These are phyloP conservation scores for Ceryle rudis DNA, from an alignment of 2,797 vertebrate genomes.

Conservation along the genomic window DNA sequence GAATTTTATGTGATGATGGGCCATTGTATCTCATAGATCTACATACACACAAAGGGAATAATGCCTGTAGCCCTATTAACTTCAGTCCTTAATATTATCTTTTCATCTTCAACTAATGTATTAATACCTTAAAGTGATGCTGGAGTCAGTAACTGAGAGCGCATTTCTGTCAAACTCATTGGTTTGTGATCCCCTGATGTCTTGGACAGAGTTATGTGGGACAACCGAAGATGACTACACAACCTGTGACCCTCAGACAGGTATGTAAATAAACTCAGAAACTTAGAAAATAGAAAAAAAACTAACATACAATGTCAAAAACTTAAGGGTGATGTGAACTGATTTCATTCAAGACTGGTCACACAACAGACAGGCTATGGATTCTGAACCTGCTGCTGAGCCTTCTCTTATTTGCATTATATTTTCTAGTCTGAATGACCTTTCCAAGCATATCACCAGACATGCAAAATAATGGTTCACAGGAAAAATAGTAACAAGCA, in stretches of 20 bases:
- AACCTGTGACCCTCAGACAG: conserved; percentile 66
- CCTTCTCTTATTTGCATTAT: neutral
- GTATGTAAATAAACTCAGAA: neutral
- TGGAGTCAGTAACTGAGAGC: conserved; percentile 71
- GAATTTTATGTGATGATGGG: neutral
- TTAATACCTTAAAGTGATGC: conserved; percentile 62
- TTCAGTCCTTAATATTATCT: neutral
- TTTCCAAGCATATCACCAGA: neutral
- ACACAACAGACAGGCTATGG: neutral
- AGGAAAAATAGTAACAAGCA: neutral
- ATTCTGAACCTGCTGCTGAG: neutral
- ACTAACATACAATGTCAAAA: neutral
- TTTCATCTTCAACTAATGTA: neutral
- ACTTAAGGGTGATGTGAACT: neutral
- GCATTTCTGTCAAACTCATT: conserved; percentile 57
- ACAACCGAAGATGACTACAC: conserved; percentile 53
- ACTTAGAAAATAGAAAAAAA: neutral
- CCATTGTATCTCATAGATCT: neutral
- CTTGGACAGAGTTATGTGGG: conserved; percentile 70
- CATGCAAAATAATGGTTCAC: neutral
- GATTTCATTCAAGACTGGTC: neutral
- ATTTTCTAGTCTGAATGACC: neutral
- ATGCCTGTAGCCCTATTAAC: neutral
- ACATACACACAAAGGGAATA: neutral
- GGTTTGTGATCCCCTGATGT: conserved; percentile 67